A percentile compares a stretch with the other conserved stretches of the same genome.
These are phyloP conservation scores for Etheostoma cragini DNA, from an alignment of 2,113 vertebrate genomes.

Conservation along the genomic window DNA sequence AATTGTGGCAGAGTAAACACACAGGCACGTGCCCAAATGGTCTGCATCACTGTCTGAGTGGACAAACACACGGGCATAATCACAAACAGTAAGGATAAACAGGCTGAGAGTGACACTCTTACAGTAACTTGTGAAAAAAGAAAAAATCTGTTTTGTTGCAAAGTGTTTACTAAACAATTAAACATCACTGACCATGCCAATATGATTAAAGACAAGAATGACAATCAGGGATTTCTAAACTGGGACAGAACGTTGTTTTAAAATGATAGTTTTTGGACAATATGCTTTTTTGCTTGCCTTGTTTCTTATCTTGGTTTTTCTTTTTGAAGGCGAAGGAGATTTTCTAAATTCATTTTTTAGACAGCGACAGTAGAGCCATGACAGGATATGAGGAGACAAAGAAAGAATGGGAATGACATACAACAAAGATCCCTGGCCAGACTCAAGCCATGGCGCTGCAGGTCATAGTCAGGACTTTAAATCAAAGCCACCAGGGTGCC, in stretches of 20 bases:
- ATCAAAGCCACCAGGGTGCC: background rate
- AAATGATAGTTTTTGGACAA: background rate
- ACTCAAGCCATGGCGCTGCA: too few relatives aligned
- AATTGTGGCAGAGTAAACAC: conserved; percentile 35
- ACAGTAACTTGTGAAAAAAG: conserved; percentile 10
- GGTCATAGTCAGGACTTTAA: background rate
- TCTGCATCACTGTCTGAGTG: conserved; percentile 11
- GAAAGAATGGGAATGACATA: background rate
- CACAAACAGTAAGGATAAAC: conserved; percentile 4
- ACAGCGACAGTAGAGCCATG: background rate
- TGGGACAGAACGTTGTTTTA: background rate
- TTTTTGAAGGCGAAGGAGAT: background rate
- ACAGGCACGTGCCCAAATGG: background rate
- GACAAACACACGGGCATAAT: conserved; percentile 14
- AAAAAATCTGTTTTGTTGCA: conserved; percentile 10
- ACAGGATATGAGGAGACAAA: background rate
- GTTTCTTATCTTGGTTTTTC: background rate
- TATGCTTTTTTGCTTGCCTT: background rate
- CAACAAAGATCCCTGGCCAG: background rate
- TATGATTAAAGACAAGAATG: background rate
- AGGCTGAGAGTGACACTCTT: conserved; percentile 4
- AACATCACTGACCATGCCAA: background rate
- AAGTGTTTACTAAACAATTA: conserved; percentile 15
- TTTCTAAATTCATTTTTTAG: background rate
- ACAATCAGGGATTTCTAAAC: background rate